Percentiles rank a stretch among this genome's conserved stretches.
Evolutionary conservation across 2,888 invertebrate species (phyloP).

Genomic region (Uloborus plumipes): DNA sequence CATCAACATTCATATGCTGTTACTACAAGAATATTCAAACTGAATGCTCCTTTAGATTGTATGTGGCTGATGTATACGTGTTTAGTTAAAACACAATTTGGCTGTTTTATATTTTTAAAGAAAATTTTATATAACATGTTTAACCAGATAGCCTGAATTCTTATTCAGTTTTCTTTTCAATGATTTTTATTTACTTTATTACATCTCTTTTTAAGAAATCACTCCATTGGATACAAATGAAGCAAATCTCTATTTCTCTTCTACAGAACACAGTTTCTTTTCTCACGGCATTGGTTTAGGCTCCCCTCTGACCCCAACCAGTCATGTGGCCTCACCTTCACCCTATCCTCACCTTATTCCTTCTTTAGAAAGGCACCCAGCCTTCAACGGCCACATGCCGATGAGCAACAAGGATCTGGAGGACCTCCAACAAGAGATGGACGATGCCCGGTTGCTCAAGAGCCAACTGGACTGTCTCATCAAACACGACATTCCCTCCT

Average conservation of each 20-base stretch:
- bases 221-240: constrained; percentile 31
- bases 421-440: constrained; percentile 40
- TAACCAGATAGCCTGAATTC: constrained; percentile 8
- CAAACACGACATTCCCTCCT: constrained; percentile 56
- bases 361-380: constrained; percentile 72
- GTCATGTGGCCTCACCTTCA: constrained; percentile 75
- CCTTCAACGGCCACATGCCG: constrained; percentile 55
- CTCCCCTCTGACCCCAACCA: constrained; percentile 63
- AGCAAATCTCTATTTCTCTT: constrained; percentile 50
- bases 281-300: constrained; percentile 62
- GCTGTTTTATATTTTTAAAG: too few relatives aligned
- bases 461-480: constrained; percentile 51
- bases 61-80: too few relatives aligned
- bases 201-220: constrained; percentile 16
- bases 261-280: constrained; percentile 64
- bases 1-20: too few relatives aligned
- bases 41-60: too few relatives aligned
- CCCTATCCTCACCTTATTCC: constrained; percentile 81
- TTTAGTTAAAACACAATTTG: too few relatives aligned
- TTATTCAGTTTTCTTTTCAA: constrained; percentile 6
- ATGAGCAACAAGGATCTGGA: constrained; percentile 57
- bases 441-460: constrained; percentile 32
- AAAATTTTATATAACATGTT: too few relatives aligned
- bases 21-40: too few relatives aligned
- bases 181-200: background rate